phyloP scores from a whole-genome alignment of 2,797 vertebrate genomes.

The Neomorphus geoffroyi region DNA sequence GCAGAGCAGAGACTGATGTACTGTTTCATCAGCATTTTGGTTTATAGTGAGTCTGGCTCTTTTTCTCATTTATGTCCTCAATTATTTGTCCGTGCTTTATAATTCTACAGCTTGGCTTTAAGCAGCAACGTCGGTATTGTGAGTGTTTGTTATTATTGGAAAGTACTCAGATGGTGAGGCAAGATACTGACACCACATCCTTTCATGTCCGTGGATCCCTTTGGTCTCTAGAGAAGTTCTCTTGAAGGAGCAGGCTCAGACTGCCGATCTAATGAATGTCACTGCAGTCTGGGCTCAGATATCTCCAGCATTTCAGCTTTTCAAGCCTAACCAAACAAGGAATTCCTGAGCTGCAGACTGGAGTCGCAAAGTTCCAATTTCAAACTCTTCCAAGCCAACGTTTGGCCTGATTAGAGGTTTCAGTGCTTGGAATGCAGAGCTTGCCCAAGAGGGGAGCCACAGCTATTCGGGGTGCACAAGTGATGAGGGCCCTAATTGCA shows the following conservation, averaged over 20 bases:
- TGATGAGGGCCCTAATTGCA: constrained; percentile 25
- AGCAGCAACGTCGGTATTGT: background rate
- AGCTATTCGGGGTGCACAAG: background rate
- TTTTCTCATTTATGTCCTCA: background rate
- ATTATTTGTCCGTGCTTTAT: background rate
- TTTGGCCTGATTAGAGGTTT: constrained; percentile 32
- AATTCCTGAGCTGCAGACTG: constrained; percentile 31
- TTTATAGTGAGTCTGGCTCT: background rate
- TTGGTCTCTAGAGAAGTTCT: background rate
- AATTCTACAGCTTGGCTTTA: background rate
- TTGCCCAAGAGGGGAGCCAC: background rate
- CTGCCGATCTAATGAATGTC: background rate
- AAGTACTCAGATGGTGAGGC: background rate
- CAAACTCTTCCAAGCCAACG: constrained; percentile 7
- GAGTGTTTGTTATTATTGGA: background rate
- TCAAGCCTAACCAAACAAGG: background rate
- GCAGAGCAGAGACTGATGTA: background rate
- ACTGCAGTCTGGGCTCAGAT: background rate
- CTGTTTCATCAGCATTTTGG: background rate
- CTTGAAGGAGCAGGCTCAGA: background rate
- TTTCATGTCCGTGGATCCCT: background rate
- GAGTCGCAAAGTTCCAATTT: background rate
- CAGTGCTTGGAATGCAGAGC: constrained; percentile 35
- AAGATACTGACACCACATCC: background rate
- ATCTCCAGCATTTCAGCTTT: background rate